Evolutionary conservation across 2,797 vertebrate genomes (phyloP).

Genomic region (Xiphophorus birchmanni): DNA sequence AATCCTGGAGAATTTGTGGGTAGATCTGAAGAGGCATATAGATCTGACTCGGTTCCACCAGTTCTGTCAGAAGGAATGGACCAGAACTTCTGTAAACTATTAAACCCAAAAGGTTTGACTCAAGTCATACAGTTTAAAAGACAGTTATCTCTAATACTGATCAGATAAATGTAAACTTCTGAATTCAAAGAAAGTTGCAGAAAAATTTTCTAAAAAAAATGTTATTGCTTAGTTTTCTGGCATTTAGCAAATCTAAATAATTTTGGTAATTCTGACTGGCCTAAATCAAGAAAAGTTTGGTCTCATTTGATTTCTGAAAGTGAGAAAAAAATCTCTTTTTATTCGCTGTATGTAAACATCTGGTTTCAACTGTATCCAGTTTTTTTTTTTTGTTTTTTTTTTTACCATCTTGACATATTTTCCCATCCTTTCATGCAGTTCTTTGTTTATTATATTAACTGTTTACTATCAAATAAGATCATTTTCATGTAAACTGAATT

Average conservation of each 20-base stretch:
- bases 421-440: background rate
- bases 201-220: background rate
- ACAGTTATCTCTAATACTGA: no score
- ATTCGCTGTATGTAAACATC: background rate
- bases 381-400: background rate
- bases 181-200: no score
- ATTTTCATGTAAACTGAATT: background rate
- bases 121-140: no score
- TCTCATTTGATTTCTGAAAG: background rate
- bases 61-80: no score
- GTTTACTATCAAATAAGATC: background rate
- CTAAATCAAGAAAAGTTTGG: background rate
- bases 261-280: background rate
- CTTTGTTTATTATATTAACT: background rate
- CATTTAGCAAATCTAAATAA: background rate
- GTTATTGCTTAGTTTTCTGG: background rate
- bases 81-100: no score
- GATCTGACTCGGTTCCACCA: no score
- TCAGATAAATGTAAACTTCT: no score
- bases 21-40: no score
- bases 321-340: background rate
- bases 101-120: no score
- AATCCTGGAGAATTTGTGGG: no score
- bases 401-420: background rate
- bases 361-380: background rate